These are phyloP conservation scores for Loris lydekkerianus DNA, from an alignment of 2,797 vertebrate species.

Conservation along the genomic window DNA sequence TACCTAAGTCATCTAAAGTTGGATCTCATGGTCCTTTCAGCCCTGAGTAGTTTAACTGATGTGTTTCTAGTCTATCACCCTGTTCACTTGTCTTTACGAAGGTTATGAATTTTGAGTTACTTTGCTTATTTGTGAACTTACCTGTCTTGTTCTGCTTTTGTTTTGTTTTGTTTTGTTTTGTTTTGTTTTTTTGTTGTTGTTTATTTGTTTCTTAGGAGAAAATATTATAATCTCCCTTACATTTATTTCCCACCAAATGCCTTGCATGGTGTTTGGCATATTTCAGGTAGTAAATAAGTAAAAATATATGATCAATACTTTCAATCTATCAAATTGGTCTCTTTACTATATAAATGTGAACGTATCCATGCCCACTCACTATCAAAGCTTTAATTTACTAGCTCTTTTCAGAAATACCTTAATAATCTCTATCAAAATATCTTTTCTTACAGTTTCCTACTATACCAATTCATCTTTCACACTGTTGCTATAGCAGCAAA, in stretches of 20 bases:
- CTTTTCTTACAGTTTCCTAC: not conserved
- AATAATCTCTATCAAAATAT: not conserved
- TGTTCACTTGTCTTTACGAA: not conserved
- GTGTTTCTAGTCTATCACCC: not conserved
- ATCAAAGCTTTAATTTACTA: not conserved
- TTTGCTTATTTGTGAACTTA: not conserved
- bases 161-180: not conserved
- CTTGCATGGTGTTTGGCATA: not conserved
- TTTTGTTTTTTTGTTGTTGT: not conserved
- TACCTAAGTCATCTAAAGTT: constrained; percentile 2
- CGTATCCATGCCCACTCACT: not conserved
- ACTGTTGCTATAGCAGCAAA: not conserved
- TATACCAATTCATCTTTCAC: not conserved
- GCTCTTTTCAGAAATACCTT: not conserved
- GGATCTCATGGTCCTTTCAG: not conserved
- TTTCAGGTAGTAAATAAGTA: not conserved
- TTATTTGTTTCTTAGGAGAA: not conserved
- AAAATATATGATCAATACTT: not conserved
- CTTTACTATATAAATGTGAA: not conserved
- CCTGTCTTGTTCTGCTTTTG: not conserved
- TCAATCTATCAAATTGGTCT: not conserved
- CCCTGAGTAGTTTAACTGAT: constrained; percentile 1
- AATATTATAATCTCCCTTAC: not conserved
- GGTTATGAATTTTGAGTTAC: not conserved
- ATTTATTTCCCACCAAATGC: not conserved